Evolutionary conservation across 2,888 invertebrate species (phyloP), one percentile per base, ranked within the genome.

Genomic region (Cerastoderma edule): DNA sequence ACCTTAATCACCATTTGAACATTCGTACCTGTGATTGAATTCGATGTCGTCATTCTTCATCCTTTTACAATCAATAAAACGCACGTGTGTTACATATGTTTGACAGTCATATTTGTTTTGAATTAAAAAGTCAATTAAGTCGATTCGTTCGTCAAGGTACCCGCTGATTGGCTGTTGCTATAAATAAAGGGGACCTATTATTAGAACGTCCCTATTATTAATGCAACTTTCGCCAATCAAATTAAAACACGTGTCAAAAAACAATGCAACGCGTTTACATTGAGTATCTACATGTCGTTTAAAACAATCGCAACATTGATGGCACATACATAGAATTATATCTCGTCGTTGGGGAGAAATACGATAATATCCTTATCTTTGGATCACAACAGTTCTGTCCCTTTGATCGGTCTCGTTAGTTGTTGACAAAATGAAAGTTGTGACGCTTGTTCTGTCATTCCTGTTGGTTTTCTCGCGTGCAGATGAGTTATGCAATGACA

Each of bases 101-200:
- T 50, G 24, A n/a, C 27, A 50, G 27, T 10, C 27, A 22, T 39
- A 32, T 39, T 32, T 56, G 56, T 27, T 8, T 27, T 16, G 8
- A 13, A 39, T n/a, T 22, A 44, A 22, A 35, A 32, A 48, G 19
- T 30, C n/a, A 60, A 56, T 57, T 39, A 39, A 44, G 10, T n/a
- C 4, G 33, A 22, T 30, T 67, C 67, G 72, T 72, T 76, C 56
- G 35, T 27, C 33, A 32, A 22, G 54, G 27, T 24, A 28, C 22
- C 50, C 32, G 50, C 50, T 73, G 66, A 80, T 80, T 80, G 80
- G 80, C 67, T 80, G 81, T 81, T 81, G 81, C 81, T 81, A 81
- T 81, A 81, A 81, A 81, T 70, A 60, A 67, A 56, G 67, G 78
- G 80, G 78, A 70, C 27, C 27, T 27, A 65, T 39, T 46, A 53